phyloP scores from a whole-genome alignment of 2,888 invertebrate species.

The Pherbina coryleti region DNA sequence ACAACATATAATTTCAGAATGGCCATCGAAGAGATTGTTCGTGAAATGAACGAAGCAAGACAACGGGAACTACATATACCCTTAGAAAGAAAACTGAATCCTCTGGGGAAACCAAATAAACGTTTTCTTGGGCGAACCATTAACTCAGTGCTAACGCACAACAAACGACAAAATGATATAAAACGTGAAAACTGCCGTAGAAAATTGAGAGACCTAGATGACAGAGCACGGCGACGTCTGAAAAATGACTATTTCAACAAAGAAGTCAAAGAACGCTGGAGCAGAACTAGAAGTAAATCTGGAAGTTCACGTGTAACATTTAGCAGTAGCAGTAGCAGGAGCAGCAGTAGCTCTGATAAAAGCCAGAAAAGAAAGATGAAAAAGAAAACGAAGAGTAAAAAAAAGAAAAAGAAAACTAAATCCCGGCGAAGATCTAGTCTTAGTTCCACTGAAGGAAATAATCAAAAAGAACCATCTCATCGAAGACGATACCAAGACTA shows the following conservation, averaged over 20 bases:
- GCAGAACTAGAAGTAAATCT: constrained; percentile 31
- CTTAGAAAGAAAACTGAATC: constrained; percentile 60
- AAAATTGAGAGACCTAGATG: constrained; percentile 59
- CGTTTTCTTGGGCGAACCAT: constrained; percentile 62
- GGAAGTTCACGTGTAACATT: constrained; percentile 39
- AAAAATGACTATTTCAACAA: constrained; percentile 47
- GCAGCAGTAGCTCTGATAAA: constrained; percentile 35
- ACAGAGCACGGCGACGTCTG: constrained; percentile 45
- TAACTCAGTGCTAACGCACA: constrained; percentile 57
- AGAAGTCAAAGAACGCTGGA: neutral
- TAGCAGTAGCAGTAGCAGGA: constrained; percentile 40
- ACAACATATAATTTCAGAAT: constrained; percentile 45
- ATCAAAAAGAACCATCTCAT: no score
- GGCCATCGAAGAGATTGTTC: constrained; percentile 60
- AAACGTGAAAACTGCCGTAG: constrained; percentile 54
- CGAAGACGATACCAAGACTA: no score
- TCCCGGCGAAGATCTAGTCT: no score
- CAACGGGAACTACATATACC: constrained; percentile 10
- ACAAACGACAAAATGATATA: constrained; percentile 54
- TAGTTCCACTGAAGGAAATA: no score
- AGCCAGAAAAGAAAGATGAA: constrained; percentile 27
- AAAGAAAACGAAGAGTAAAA: neutral
- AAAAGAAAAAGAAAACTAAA: neutral
- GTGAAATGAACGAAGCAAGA: constrained; percentile 48
- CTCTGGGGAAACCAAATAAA: constrained; percentile 61